Evolutionary conservation across 1,140 invertebrate species (phyloP), one percentile per base, ranked within the genome.

Genomic region (Metopolophium dirhodum): DNA sequence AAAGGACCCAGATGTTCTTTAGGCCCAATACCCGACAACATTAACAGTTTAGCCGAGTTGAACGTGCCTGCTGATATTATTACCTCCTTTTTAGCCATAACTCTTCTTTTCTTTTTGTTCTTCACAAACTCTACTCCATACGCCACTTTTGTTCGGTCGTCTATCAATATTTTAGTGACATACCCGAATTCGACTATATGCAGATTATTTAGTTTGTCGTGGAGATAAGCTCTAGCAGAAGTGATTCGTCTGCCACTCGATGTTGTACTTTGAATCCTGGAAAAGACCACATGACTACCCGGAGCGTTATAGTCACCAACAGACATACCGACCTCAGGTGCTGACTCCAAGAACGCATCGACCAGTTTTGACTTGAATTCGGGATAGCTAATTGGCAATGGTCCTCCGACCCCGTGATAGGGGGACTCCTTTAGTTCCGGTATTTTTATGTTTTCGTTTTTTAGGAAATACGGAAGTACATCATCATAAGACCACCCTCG

Each of bases 121-220:
- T 95, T 94, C 30, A 95, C 94, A 94, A 97, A 97, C 94, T 97
- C 96, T 0, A 98, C 96, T 2, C 97, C 97, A 35, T 96, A 95
- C 0, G 96, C 96, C 94, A 94, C 95, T 94, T 97, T 97, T 96
- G 96, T 90, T 94, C 95, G 0, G 94, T 95, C 95, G 96, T 98
- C 95, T 93, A 98, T 97, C 1, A 99, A 94, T 23, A 98, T 95
- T 95, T 97, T 97, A 0, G 96, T 96, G 0, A 96, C 97, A 92
- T 95, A 95, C 47, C 96, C 95, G 14, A 95, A 95, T 18, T 96
- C 95, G 77, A 96, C 95, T 41, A 98, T 95, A 90, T 96, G 96
- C 22, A 98, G 94, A 94, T 98, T 98, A 91, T 95, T 95, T 86
- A 97, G 95, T 23, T 83, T 90, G 51, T 96, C 95, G 89, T 94